A percentile compares a stretch with the other conserved stretches of the same genome.
Evolutionary conservation across 2,888 invertebrate genomes (phyloP).

Genomic region (Carpatolechia fugitivella): DNA sequence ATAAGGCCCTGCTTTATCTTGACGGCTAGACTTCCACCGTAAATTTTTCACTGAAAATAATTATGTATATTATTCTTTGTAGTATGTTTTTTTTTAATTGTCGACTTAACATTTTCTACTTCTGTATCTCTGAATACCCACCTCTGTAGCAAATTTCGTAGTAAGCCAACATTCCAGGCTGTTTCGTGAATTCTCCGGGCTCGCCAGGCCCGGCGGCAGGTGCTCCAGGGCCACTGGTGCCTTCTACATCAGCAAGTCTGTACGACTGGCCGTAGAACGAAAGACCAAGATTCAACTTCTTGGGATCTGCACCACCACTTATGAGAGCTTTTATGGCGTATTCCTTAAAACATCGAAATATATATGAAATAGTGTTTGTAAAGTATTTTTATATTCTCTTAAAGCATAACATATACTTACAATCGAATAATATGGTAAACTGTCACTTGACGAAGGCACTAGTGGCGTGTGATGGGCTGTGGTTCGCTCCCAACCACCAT

Average conservation of each 20-base stretch:
- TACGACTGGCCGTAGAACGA: conserved; percentile 95
- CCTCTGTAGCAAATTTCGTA: conserved; percentile 89
- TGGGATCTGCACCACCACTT: conserved; percentile 85
- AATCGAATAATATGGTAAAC: conserved; percentile 87
- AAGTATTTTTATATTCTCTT: too few relatives aligned
- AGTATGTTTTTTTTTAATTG: too few relatives aligned
- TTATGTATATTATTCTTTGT: not conserved
- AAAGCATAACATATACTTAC: too few relatives aligned
- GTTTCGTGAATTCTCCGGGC: conserved; percentile 89
- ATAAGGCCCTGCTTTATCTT: conserved; percentile 85
- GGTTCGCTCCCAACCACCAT: conserved; percentile 91
- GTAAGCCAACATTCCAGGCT: conserved; percentile 93
- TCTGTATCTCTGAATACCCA: conserved; percentile 29
- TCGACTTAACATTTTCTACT: too few relatives aligned
- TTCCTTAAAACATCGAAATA: conserved; percentile 77
- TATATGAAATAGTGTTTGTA: not conserved
- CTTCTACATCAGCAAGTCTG: conserved; percentile 75
- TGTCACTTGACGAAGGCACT: conserved; percentile 81
- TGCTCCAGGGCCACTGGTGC: conserved; percentile 76
- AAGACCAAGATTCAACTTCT: conserved; percentile 88
- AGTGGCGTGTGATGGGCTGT: conserved; percentile 92
- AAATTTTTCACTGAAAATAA: conserved; percentile 77
- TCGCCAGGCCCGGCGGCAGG: conserved; percentile 86
- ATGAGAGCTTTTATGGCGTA: conserved; percentile 88
- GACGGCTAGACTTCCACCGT: conserved; percentile 83